These are phyloP conservation scores for Rugalucina vietnamica DNA, from an alignment of 2,888 invertebrate species.

Conservation along the genomic window DNA sequence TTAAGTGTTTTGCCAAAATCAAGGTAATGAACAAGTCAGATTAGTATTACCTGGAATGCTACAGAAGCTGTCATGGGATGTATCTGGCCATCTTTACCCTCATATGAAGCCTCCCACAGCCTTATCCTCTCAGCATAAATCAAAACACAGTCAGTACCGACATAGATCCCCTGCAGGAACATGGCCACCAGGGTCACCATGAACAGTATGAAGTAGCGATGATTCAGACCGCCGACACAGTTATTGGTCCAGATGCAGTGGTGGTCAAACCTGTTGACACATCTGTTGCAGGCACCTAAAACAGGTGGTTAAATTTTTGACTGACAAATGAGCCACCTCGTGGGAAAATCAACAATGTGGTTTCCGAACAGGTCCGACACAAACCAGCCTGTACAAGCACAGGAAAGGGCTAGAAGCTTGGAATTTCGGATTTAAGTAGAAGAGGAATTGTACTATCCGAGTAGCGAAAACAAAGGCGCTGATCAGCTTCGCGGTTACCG, in stretches of 20 bases:
- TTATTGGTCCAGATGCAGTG: constrained; percentile 83
- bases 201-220: constrained; percentile 80
- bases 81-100: constrained; percentile 70
- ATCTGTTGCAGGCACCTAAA: constrained; percentile 80
- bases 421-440: no score
- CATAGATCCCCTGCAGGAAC: constrained; percentile 77
- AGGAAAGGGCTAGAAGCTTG: no score
- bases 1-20: no score
- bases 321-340: no score
- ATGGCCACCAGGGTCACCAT: constrained; percentile 77
- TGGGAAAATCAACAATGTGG: no score
- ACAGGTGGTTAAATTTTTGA: no score
- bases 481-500: no score
- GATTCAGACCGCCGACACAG: constrained; percentile 82
- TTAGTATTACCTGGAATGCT: constrained; percentile 80
- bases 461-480: no score
- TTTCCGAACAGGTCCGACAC: no score
- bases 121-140: constrained; percentile 67
- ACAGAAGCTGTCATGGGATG: constrained; percentile 74
- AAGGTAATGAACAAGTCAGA: no score
- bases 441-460: no score
- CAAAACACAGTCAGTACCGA: constrained; percentile 70
- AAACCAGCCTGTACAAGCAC: no score
- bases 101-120: constrained; percentile 73
- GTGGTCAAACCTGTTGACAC: constrained; percentile 83